These are phyloP conservation scores for Drosophila kanapiae DNA, from an alignment of 1,140 invertebrate species.

Conservation along the genomic window DNA sequence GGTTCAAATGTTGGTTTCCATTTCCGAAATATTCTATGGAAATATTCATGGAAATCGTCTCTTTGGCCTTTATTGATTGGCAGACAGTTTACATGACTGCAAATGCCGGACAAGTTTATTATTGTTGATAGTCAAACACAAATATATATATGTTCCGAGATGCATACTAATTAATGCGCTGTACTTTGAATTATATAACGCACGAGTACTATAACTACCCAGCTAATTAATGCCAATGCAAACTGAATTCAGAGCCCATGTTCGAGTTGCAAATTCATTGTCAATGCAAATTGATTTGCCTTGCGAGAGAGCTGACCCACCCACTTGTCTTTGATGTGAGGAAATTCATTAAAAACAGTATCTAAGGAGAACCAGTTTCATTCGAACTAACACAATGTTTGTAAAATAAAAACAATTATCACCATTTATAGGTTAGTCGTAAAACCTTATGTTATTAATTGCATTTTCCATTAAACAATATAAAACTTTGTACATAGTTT, in stretches of 20 bases:
- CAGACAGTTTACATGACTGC: slow-evolving; percentile 49
- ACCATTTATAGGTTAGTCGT: slow-evolving; percentile 9
- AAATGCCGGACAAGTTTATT: slow-evolving; percentile 41
- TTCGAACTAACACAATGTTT: slow-evolving; percentile 16
- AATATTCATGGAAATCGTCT: slow-evolving; percentile 15
- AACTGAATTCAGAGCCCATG: slow-evolving; percentile 30
- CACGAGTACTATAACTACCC: slow-evolving; percentile 25
- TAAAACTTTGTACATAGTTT: not conserved
- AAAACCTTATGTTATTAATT: slow-evolving; percentile 2
- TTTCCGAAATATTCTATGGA: slow-evolving; percentile 17
- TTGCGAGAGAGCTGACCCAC: slow-evolving; percentile 35
- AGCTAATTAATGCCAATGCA: slow-evolving; percentile 58
- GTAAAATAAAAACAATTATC: slow-evolving; percentile 21
- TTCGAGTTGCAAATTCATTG: slow-evolving; percentile 49
- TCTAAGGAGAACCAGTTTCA: slow-evolving; percentile 45
- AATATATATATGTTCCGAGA: slow-evolving; percentile 25
- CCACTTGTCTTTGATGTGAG: slow-evolving; percentile 45
- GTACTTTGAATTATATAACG: slow-evolving; percentile 45
- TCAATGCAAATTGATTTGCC: slow-evolving; percentile 61
- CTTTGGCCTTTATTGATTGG: slow-evolving; percentile 35
- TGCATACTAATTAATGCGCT: slow-evolving; percentile 41
- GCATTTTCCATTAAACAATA: slow-evolving; percentile 1
- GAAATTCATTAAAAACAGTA: slow-evolving; percentile 36
- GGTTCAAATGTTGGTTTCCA: slow-evolving; percentile 11
- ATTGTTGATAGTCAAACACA: slow-evolving; percentile 45